Evolutionary conservation across 1,140 invertebrate genomes (phyloP).

Genomic region (Potamilus streckersoni): DNA sequence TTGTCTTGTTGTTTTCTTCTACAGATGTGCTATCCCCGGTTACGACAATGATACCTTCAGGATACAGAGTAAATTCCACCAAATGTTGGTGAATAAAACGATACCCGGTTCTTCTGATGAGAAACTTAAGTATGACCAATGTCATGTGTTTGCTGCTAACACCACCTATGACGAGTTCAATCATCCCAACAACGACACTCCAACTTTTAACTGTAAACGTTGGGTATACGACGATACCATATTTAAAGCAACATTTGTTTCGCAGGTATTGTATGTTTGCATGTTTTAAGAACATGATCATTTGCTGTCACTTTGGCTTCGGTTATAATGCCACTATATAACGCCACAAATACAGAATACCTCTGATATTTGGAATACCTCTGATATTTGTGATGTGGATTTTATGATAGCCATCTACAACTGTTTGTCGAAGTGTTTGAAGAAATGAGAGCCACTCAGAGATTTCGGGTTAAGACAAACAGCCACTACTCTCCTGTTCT

Average conservation of each 20-base stretch:
- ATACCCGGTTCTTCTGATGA: conserved; percentile 18
- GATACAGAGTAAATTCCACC: conserved; percentile 25
- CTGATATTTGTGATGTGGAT: too few relatives aligned
- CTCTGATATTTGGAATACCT: too few relatives aligned
- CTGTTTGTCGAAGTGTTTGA: too few relatives aligned
- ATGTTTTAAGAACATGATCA: too few relatives aligned
- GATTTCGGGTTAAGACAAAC: too few relatives aligned
- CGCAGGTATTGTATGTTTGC: conserved; percentile 16
- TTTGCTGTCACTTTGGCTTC: too few relatives aligned
- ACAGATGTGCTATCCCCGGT: conserved; percentile 9
- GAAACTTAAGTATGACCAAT: conserved; percentile 15
- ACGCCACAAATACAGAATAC: too few relatives aligned
- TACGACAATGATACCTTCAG: conserved; percentile 29
- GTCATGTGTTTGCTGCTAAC: conserved; percentile 3
- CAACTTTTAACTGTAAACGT: background rate
- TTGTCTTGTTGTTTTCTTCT: too few relatives aligned
- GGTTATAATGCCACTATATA: too few relatives aligned
- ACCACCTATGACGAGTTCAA: conserved; percentile 10
- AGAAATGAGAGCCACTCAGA: too few relatives aligned
- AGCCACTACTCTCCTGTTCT: too few relatives aligned
- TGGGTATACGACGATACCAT: conserved; percentile 34
- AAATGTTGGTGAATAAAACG: conserved; percentile 25
- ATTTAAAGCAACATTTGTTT: conserved; percentile 27
- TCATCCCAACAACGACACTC: conserved; percentile 15
- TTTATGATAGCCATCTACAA: too few relatives aligned